phyloP scores from a whole-genome alignment of 2,797 vertebrate genomes.

The Cirrhinus mrigala region DNA sequence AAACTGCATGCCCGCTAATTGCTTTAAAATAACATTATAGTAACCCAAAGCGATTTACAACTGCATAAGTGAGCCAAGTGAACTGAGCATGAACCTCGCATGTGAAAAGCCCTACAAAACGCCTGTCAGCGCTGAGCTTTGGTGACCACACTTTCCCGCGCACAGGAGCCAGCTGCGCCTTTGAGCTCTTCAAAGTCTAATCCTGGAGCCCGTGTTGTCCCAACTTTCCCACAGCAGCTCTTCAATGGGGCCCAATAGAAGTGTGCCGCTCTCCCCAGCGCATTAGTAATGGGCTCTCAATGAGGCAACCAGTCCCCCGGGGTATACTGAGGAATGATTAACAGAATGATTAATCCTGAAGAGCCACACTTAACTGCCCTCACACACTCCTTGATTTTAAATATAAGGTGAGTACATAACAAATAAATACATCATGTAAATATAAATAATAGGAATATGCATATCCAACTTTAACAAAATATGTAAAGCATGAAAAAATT shows the following conservation, averaged over 20 bases:
- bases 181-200: conserved; percentile 61
- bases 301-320: conserved; percentile 70
- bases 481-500: background rate
- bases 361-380: conserved; percentile 9
- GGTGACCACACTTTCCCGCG: conserved; percentile 65
- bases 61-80: conserved; percentile 28
- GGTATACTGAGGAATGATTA: conserved; percentile 76
- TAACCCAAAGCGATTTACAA: background rate
- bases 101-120: conserved; percentile 39
- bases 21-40: conserved; percentile 24
- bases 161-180: conserved; percentile 67
- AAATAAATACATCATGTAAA: background rate
- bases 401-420: background rate
- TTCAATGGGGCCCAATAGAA: conserved; percentile 81
- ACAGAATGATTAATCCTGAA: conserved; percentile 17
- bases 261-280: conserved; percentile 82
- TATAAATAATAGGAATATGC: background rate
- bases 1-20: background rate
- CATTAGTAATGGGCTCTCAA: conserved; percentile 77
- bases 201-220: conserved; percentile 66
- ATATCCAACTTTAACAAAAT: background rate
- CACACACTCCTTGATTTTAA: background rate
- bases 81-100: conserved; percentile 17
- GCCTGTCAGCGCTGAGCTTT: conserved; percentile 35
- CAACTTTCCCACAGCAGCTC: conserved; percentile 80